Base-by-base conservation (phyloP, 2,797 vertebrate genomes). In the Periophthalmus magnuspinnatus region DNA sequence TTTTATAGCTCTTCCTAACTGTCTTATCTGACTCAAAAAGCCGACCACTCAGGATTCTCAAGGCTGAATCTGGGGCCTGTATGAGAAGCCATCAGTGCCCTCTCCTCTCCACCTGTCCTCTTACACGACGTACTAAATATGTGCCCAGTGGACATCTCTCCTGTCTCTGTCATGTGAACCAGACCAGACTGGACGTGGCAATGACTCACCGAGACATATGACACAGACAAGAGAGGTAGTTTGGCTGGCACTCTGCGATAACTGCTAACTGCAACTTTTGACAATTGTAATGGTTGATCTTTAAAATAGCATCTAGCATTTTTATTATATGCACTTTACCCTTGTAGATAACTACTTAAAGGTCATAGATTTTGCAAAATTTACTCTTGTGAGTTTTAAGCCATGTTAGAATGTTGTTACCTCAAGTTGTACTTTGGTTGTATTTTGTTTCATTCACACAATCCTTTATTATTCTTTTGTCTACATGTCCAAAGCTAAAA, bases 51-150 rank as follows among this genome's bases (percentile, higher is more conserved):
- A 19, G 58, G 7, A 33, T n/a, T 13, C 58, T 36, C 7, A n/a
- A 36, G 32, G 21, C 33, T 60, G 58, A 60, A 17, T 34, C 28
- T 14, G 55, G 55, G 24, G 21, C 24, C 24, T 56, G 1, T 24
- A 56, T 33, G 14, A 34, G 32, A n/a, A 63, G 36, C 36, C 58
- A 22, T 41, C 36, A 62, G 5, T 22, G 60, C 61, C 24, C 36
- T 28, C 36, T 11, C 21, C 61, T 22, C n/a, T 63, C 61, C 10
- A 41, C 59, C 59, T 63, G 61, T 45, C 61, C 61, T 13, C 38
- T 63, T 45, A 41, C n/a, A 62, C 41, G 61, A 63, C 6, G n/a
- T 21, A 47, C 61, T 22, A 61, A 63, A 63, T 61, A 10, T 63
- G 61, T 63, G 21, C 38, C 38, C 61, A 22, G n/a, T 45, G 21